Evolutionary conservation across 2,888 invertebrate genomes (phyloP).

Genomic region (Autographa pulchrina): DNA sequence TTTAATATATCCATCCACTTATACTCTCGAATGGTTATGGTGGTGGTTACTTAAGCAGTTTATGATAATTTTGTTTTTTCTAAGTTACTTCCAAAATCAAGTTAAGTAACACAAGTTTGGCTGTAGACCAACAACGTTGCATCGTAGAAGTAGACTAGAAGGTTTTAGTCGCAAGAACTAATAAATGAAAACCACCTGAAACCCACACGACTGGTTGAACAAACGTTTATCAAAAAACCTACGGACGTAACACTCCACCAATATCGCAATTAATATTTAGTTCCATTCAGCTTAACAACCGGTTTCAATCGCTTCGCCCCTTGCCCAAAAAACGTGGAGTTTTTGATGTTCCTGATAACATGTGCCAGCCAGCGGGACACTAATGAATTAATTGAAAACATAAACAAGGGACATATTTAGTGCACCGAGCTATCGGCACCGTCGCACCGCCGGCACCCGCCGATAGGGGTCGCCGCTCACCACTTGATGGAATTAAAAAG

Average conservation of each 20-base stretch:
- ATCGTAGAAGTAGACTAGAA: no score
- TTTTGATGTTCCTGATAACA: conserved; percentile 35
- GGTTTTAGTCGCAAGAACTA: no score
- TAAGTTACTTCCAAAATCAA: no score
- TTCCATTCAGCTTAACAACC: neutral
- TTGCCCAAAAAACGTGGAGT: conserved; percentile 30
- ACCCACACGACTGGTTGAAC: neutral
- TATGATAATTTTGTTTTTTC: no score
- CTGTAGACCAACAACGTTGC: no score
- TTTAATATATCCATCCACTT: neutral
- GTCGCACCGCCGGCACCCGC: conserved; percentile 30
- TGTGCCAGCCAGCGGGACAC: conserved; percentile 45
- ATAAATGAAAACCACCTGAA: no score
- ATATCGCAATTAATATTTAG: conserved; percentile 5
- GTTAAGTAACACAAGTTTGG: no score
- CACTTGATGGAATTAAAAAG: conserved; percentile 74
- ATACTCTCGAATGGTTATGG: neutral
- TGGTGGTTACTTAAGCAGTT: no score
- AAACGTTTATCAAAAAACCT: neutral
- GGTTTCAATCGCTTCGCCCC: conserved; percentile 16
- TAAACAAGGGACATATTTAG: conserved; percentile 53
- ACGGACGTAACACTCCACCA: neutral
- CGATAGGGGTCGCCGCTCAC: conserved; percentile 69
- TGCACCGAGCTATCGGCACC: conserved; percentile 24
- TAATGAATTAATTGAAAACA: conserved; percentile 58